Base-by-base conservation (phyloP, 2,797 vertebrate species). In the Periophthalmus magnuspinnatus region DNA sequence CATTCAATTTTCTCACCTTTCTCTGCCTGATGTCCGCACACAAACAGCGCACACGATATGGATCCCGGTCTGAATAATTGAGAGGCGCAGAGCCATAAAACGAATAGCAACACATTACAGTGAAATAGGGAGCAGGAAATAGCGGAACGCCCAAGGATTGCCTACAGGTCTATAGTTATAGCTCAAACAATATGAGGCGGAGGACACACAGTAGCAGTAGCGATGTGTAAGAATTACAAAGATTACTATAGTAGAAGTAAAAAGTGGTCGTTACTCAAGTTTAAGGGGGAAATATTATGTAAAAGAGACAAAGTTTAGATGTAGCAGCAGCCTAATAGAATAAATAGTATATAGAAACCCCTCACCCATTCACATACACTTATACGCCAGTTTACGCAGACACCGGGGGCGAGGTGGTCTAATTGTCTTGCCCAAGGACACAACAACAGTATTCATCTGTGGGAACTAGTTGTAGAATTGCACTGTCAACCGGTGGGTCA, bases 61-160 rank as follows among this genome's bases (percentile, higher is more conserved):
- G 58, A 34, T 60, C 33, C 58, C 17, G 1, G 32, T 60, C 58
- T 61, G 59, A 61, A 61, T 61, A 88, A 93, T 92, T 90, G 82
- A 93, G 74, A 73, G 56, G 76, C 28, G 41, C 13, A 28, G 67
- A 54, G 34, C 85, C 83, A 87, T 90, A 91, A 91, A 91, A 80
- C 22, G 48, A 82, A 78, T 70, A 60, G 72, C 60, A 45, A 74
- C 79, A 70, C 70, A 68, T 78, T 69, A 79, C 52, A 72, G 74
- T 74, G 76, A 79, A 36, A 38, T 78, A 79, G 78, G 82, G 71
- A 16, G 7, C 59, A 28, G 36, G 65, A 59, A 60, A 75, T n/a
- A 6, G 61, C 74, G 62, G 62, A 41, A 50, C 14, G 79, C 69
- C 36, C 14, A 13, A 63, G 73, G 71, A 82, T 28, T 16, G 76